These are phyloP conservation scores for Molorchus minor DNA, from an alignment of 2,888 invertebrate genomes.

Conservation along the genomic window DNA sequence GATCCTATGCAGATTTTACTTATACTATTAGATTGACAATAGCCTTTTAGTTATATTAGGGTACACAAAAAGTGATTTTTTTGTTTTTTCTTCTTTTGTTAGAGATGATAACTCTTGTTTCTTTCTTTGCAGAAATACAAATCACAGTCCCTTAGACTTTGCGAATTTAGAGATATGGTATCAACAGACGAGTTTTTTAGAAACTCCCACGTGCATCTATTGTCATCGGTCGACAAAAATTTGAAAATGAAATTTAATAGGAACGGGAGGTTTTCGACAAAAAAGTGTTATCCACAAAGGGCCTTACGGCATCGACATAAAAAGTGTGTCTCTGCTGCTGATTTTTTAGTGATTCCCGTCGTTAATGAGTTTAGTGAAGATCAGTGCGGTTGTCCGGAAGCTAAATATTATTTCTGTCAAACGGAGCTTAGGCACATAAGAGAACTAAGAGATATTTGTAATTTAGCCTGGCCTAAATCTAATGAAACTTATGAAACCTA, in stretches of 20 bases:
- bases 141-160: constrained; percentile 17
- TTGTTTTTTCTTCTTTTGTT: too few relatives aligned
- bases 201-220: constrained; percentile 27
- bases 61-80: too few relatives aligned
- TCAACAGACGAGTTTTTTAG: constrained; percentile 16
- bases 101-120: neutral
- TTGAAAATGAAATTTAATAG: constrained; percentile 36
- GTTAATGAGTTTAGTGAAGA: constrained; percentile 4
- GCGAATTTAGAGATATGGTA: constrained; percentile 34
- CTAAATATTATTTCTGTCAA: constrained; percentile 20
- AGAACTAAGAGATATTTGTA: constrained; percentile 26
- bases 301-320: constrained; percentile 22
- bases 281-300: constrained; percentile 17
- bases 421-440: constrained; percentile 26
- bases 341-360: constrained; percentile 25
- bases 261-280: constrained; percentile 26
- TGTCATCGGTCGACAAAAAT: constrained; percentile 26
- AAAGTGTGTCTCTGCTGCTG: constrained; percentile 23
- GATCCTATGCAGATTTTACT: too few relatives aligned
- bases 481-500: constrained; percentile 24
- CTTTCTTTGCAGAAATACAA: constrained; percentile 36
- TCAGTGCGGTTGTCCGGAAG: constrained; percentile 31
- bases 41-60: too few relatives aligned
- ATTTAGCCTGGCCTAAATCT: constrained; percentile 18
- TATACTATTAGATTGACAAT: too few relatives aligned